Evolutionary conservation across 2,888 invertebrate species (phyloP), one percentile per base, ranked within the genome.

Genomic region (Tetragnatha montana): DNA sequence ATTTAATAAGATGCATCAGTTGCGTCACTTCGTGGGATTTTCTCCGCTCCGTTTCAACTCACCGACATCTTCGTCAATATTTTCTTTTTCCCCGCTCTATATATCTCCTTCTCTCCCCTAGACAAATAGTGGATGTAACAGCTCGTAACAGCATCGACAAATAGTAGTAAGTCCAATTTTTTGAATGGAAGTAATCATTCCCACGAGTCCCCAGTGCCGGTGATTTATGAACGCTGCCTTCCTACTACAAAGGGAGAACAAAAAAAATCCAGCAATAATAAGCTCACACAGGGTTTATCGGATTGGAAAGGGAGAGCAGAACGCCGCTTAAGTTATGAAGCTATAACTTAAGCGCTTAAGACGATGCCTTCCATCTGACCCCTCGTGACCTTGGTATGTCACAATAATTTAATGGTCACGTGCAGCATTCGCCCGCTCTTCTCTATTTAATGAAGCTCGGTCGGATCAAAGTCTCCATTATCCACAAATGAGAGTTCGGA

Each of bases 301-400:
- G 68, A 49, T 75, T 47, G 75, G 60, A 74, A 83, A 75, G 73
- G 88, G 83, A 70, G 21, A 73, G 73, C 74, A 71, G 80, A 80
- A 87, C 60, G 70, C 75, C 81, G 51, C 82, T 60, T 89, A 82
- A 89, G 89, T 89, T 89, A 89, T 86, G 51, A 81, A 85, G 71
- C 81, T 86, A 74, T 89, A 89, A 86, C 76, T 89, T 79, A 89
- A 78, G 89, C 85, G 76, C 86, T 86, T 89, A 89, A 89, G 81
- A 82, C 78, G 76, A 76, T 73, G 78, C 78, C 70, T 87, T 60
- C 71, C 79, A 86, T 68, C 73, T 80, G 89, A 89, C 89, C 89
- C 78, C 76, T 14, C 6, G 70, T 89, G 89, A 89, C 86, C 85
- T 86, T 78, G 51, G 78, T 78, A 51, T 88, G 88, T 88, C 88